These are phyloP conservation scores for Pelagia noctiluca DNA, from an alignment of 30 jellyfish, hydroid and myxozoan genomes.

Conservation along the genomic window DNA sequence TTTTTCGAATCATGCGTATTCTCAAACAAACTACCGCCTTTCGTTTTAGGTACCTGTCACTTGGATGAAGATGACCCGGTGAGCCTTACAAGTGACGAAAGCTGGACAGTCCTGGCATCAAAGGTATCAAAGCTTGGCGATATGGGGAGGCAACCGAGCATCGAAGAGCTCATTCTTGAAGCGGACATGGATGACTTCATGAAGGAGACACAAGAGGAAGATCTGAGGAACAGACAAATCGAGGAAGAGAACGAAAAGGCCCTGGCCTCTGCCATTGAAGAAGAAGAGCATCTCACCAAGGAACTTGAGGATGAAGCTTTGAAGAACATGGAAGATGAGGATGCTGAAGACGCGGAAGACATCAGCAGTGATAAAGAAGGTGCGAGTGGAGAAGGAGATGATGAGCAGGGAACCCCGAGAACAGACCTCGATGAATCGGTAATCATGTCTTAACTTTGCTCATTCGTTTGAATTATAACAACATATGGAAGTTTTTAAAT, in stretches of 20 bases:
- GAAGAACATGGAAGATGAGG: conserved; percentile 86
- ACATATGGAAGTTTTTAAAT: conserved; percentile 1
- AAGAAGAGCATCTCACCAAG: conserved; percentile 89
- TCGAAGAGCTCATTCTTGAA: conserved; percentile 39
- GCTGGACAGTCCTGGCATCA: conserved; percentile 3
- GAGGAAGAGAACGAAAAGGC: conserved; percentile 94
- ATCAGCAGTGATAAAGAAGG: conserved; percentile 90
- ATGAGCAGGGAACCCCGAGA: conserved; percentile 80
- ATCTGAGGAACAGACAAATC: conserved; percentile 66
- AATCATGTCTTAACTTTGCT: conserved; percentile 6
- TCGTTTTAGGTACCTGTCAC: not conserved
- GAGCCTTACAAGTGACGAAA: not conserved
- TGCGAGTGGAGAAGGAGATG: conserved; percentile 62
- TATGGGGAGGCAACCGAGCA: conserved; percentile 20
- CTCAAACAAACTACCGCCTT: no score
- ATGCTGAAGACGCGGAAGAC: conserved; percentile 68
- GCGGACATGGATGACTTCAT: conserved; percentile 44
- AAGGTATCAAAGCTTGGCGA: not conserved
- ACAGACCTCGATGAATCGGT: conserved; percentile 80
- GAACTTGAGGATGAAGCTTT: conserved; percentile 95
- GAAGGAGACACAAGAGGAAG: conserved; percentile 73
- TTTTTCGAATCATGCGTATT: no score
- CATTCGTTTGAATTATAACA: not conserved
- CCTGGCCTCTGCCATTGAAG: conserved; percentile 93
- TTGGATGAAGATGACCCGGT: not conserved